Conservation (phyloP, 2,888 invertebrate genomes). For the Patella depressa region DNA sequence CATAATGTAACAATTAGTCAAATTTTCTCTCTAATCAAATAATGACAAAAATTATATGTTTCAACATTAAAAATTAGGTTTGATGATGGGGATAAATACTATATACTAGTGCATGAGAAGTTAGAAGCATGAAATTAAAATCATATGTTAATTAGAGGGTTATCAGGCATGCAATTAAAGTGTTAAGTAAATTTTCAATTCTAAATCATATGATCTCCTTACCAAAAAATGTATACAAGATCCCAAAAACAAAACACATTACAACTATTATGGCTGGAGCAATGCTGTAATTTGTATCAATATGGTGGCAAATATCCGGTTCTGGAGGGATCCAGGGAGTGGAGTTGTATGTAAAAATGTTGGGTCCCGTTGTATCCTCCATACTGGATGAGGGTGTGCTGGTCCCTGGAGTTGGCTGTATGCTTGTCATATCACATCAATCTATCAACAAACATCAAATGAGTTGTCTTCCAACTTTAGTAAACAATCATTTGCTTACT, state of each 20-base stretch:
- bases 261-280: slow-evolving; percentile 79
- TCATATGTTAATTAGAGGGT: too few species aligned
- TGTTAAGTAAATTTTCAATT: neutral
- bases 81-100: too few species aligned
- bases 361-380: slow-evolving; percentile 16
- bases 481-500: neutral
- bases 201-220: slow-evolving; percentile 68
- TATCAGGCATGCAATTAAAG: too few species aligned
- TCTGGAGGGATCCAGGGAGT: slow-evolving; percentile 18
- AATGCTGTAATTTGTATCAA: slow-evolving; percentile 76
- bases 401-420: neutral
- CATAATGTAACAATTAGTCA: too few species aligned
- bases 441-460: slow-evolving; percentile 2
- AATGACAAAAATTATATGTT: too few species aligned
- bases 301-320: slow-evolving; percentile 46
- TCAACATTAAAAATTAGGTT: too few species aligned
- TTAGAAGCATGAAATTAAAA: too few species aligned
- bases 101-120: neutral
- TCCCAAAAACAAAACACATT: slow-evolving; percentile 84
- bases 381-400: neutral
- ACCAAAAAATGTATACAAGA: slow-evolving; percentile 88
- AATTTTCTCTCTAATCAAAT: too few species aligned
- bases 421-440: neutral
- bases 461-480: neutral
- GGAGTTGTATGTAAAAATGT: slow-evolving; percentile 10